Evolutionary conservation across 1,140 invertebrate species (phyloP).

Genomic region (Patella vulgata): DNA sequence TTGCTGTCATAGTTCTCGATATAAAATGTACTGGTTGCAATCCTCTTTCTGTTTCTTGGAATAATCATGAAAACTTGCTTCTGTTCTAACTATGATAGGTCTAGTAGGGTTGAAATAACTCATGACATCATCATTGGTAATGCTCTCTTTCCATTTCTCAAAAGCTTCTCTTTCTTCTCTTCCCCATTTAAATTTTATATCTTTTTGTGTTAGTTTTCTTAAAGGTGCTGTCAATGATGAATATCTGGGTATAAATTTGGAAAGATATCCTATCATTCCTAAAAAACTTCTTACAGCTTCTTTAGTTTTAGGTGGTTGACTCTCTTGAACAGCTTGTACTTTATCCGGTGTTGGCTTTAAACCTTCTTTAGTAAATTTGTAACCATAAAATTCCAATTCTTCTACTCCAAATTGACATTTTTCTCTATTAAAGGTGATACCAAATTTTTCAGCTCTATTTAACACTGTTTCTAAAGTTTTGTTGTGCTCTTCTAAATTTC

Average conservation of each 20-base stretch:
- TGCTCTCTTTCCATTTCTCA: conserved; percentile 36
- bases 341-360: conserved; percentile 38
- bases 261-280: conserved; percentile 39
- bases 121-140: conserved; percentile 22
- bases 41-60: conserved; percentile 29
- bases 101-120: conserved; percentile 27
- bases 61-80: conserved; percentile 67
- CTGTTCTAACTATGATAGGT: conserved; percentile 58
- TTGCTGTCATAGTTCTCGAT: conserved; percentile 57
- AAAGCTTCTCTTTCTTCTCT: conserved; percentile 36
- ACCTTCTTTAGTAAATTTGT: conserved; percentile 32
- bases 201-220: conserved; percentile 36
- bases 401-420: conserved; percentile 38
- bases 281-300: conserved; percentile 41
- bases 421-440: conserved; percentile 42
- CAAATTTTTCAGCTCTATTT: conserved; percentile 22
- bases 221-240: conserved; percentile 34
- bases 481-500: conserved; percentile 32
- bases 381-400: conserved; percentile 37
- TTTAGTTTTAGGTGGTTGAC: conserved; percentile 29
- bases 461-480: conserved; percentile 31
- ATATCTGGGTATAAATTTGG: conserved; percentile 44
- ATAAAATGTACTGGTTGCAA: conserved; percentile 57
- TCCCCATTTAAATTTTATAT: conserved; percentile 34
- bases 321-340: conserved; percentile 34